Percentiles rank a stretch among this genome's conserved stretches.
Conservation (phyloP, 1,140 invertebrate species). For the Chionoecetes opilio region DNA sequence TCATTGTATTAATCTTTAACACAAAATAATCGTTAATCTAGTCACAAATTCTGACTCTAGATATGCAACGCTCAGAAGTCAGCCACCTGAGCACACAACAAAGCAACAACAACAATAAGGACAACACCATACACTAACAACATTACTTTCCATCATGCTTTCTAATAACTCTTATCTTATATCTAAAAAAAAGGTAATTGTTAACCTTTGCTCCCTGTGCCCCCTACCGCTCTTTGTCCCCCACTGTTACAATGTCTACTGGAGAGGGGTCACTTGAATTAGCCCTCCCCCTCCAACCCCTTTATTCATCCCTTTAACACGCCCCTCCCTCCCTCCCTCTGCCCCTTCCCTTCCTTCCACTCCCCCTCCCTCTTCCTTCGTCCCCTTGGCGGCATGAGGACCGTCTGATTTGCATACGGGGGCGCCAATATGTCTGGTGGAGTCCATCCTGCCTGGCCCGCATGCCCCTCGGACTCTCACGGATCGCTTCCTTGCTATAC, state of each 20-base stretch:
- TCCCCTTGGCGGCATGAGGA: slow-evolving; percentile 49
- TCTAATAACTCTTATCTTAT: no score
- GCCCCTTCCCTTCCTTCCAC: not conserved
- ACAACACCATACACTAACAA: no score
- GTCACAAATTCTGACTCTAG: no score
- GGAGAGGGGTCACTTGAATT: slow-evolving; percentile 17
- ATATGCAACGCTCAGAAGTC: no score
- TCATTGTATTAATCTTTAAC: no score
- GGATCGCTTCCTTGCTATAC: not conserved
- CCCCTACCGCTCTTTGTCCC: not conserved
- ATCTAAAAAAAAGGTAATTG: not conserved
- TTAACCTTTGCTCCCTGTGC: not conserved
- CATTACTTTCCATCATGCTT: no score
- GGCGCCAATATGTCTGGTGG: slow-evolving; percentile 68
- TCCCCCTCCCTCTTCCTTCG: slow-evolving; percentile 24
- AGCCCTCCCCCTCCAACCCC: not conserved
- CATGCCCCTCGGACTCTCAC: slow-evolving; percentile 40
- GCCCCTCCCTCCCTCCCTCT: slow-evolving; percentile 17
- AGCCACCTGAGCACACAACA: no score
- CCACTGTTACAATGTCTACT: not conserved
- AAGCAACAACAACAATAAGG: no score
- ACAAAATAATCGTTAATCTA: no score
- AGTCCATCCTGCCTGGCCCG: slow-evolving; percentile 63
- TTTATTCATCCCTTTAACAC: not conserved
- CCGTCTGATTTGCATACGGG: slow-evolving; percentile 66